phyloP scores from a whole-genome alignment of 1,140 invertebrate species.

The Ceratina japonica region DNA sequence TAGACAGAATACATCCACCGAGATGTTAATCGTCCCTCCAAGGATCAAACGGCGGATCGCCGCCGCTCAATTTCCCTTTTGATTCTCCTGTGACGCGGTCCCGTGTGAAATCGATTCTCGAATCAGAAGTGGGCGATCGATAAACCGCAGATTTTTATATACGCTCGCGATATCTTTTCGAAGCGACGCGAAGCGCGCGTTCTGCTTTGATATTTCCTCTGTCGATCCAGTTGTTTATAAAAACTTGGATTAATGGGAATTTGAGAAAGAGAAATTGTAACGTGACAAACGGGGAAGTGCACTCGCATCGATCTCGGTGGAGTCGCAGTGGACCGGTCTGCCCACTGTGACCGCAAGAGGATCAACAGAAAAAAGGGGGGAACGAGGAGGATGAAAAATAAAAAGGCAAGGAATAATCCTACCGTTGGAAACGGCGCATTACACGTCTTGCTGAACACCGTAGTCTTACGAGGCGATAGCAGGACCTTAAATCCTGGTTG shows the following conservation, averaged over 20 bases:
- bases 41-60: constrained; percentile 9
- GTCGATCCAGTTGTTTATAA: no score
- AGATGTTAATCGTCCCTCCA: not conserved
- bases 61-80: not conserved
- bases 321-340: constrained; percentile 33
- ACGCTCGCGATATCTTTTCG: no score
- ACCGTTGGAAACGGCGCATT: constrained; percentile 42
- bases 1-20: not conserved
- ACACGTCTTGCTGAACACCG: constrained; percentile 40
- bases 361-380: not conserved
- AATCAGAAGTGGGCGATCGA: no score
- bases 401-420: constrained; percentile 32
- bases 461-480: constrained; percentile 26
- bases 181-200: no score
- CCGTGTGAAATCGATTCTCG: not conserved
- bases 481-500: constrained; percentile 45
- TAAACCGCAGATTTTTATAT: no score
- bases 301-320: constrained; percentile 1
- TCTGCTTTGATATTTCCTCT: no score
- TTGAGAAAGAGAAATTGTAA: not conserved
- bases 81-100: not conserved
- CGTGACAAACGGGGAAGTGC: constrained; percentile 1
- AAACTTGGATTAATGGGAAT: no score
- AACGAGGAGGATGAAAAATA: not conserved
- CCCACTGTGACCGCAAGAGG: constrained; percentile 5